Conservation (phyloP, 2,113 vertebrate species). For the Neotragus pygmaeus region DNA sequence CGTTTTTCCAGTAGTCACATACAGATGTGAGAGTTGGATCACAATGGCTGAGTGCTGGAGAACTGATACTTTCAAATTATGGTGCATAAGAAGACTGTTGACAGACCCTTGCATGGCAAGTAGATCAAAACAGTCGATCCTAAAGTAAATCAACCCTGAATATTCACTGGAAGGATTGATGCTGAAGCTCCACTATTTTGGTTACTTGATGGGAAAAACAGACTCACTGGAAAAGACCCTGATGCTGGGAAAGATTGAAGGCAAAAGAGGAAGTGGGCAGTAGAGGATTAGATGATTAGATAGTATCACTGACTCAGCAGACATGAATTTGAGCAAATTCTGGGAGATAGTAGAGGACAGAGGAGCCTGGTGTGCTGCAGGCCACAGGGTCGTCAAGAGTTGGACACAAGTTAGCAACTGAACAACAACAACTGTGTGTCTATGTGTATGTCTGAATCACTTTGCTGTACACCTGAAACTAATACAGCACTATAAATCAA, state of each 20-base stretch:
- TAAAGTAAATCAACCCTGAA: neutral
- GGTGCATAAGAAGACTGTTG: neutral
- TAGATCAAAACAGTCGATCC: neutral
- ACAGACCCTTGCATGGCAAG: neutral
- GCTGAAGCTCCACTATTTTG: neutral
- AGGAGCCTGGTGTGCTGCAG: neutral
- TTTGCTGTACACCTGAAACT: neutral
- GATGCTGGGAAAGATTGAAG: neutral
- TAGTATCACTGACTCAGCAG: neutral
- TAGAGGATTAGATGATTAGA: neutral
- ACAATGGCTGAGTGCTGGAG: neutral
- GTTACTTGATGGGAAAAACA: neutral
- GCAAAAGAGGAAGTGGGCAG: neutral
- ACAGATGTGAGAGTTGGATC: neutral
- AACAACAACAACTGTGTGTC: neutral
- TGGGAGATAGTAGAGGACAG: neutral
- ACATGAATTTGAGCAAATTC: neutral
- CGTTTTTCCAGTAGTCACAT: neutral
- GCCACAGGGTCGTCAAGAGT: neutral
- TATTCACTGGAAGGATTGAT: neutral
- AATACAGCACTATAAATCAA: neutral
- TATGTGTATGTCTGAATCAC: neutral
- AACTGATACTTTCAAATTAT: neutral
- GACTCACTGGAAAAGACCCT: neutral
- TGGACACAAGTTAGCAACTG: neutral